Evolutionary conservation across 23 tunicate genomes (phyloP).

Genomic region (Diplosoma virens): DNA sequence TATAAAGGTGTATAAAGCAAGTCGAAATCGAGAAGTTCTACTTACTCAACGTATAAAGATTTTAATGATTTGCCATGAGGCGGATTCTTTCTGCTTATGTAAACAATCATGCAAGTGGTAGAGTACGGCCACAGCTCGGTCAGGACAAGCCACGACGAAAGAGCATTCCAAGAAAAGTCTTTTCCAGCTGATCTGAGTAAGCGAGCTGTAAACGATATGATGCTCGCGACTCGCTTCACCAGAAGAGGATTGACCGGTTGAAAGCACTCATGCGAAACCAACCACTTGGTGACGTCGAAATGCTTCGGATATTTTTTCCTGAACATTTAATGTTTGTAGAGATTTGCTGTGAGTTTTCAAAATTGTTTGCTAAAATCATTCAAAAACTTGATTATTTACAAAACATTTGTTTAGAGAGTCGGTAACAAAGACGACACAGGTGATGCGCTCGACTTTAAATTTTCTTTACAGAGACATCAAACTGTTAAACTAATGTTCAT

Average conservation of each 20-base stretch:
- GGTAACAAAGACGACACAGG: too few species aligned
- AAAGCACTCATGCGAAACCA: slow-evolving; percentile 63
- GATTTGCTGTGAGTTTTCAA: too few species aligned
- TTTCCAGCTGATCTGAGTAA: slow-evolving; percentile 60
- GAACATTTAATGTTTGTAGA: too few species aligned
- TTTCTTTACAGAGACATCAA: too few species aligned
- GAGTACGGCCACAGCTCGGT: slow-evolving; percentile 89
- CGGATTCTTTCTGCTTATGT: background rate
- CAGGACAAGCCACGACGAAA: slow-evolving; percentile 82
- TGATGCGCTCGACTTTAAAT: too few species aligned
- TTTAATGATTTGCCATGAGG: slow-evolving; percentile 28
- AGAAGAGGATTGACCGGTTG: slow-evolving; percentile 64
- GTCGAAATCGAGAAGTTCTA: too few species aligned
- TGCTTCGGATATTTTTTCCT: slow-evolving; percentile 43
- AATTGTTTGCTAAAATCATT: too few species aligned
- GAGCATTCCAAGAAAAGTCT: slow-evolving; percentile 65
- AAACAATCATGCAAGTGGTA: slow-evolving; percentile 45
- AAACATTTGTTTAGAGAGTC: too few species aligned
- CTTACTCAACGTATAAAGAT: slow-evolving; percentile 41
- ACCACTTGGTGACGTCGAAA: slow-evolving; percentile 52
- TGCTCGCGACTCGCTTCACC: slow-evolving; percentile 68
- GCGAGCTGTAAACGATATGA: slow-evolving; percentile 77
- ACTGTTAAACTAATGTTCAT: too few species aligned
- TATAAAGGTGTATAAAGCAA: too few species aligned
- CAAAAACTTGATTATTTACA: too few species aligned